phyloP scores from a whole-genome alignment of 2,797 vertebrate species.

The Peromyscus aztecus region DNA sequence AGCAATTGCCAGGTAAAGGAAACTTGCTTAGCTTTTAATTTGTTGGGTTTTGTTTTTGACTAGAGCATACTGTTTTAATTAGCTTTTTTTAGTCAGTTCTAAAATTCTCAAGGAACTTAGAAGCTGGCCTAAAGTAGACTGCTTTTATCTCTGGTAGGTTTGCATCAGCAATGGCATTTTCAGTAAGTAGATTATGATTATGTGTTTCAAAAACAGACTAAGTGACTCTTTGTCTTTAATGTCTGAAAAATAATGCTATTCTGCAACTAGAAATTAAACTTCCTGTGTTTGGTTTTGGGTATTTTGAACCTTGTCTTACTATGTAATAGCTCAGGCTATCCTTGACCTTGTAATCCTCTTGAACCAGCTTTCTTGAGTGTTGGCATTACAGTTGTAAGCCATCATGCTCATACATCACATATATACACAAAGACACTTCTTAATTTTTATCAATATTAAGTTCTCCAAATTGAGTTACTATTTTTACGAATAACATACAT shows the following conservation, averaged over 20 bases:
- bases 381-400: background rate
- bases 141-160: background rate
- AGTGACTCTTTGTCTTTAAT: constrained; percentile 38
- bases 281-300: background rate
- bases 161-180: background rate
- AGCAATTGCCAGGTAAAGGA: background rate
- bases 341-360: background rate
- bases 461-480: background rate
- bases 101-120: constrained; percentile 39
- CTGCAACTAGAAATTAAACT: constrained; percentile 36
- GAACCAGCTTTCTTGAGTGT: background rate
- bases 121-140: background rate
- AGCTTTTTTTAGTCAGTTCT: constrained; percentile 48
- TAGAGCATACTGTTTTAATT: background rate
- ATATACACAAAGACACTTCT: background rate
- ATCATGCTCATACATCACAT: background rate
- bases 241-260: constrained; percentile 54
- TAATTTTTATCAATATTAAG: constrained; percentile 45
- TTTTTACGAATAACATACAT: constrained; percentile 30
- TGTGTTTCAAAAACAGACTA: constrained; percentile 39
- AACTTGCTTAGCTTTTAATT: constrained; percentile 37
- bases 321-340: background rate
- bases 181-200: constrained; percentile 16
- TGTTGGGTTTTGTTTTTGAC: constrained; percentile 20
- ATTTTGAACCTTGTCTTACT: background rate